These are phyloP conservation scores for Nymphalis urticae DNA, from an alignment of 2,888 invertebrate genomes.

Conservation along the genomic window DNA sequence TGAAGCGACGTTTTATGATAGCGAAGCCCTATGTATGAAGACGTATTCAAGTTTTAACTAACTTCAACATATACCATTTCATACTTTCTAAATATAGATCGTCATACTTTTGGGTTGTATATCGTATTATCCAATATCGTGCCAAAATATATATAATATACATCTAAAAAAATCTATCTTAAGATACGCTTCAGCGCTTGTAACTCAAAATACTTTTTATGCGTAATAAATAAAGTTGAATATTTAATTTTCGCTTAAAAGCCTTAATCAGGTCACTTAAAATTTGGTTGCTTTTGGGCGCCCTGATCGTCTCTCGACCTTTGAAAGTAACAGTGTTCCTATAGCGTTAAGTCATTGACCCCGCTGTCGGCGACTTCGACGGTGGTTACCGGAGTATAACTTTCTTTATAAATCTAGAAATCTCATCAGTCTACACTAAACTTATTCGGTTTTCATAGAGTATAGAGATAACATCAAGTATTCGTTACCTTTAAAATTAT, in stretches of 20 bases:
- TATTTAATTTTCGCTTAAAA: conserved; percentile 4
- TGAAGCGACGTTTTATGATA: not conserved
- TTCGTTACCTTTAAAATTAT: conserved; percentile 42
- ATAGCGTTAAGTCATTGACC: conserved; percentile 67
- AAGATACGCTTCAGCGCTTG: too few relatives aligned
- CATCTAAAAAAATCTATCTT: too few relatives aligned
- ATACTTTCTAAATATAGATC: too few relatives aligned
- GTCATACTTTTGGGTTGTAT: too few relatives aligned
- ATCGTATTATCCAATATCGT: too few relatives aligned
- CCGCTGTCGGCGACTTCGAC: conserved; percentile 53
- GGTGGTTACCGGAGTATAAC: conserved; percentile 49
- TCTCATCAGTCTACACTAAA: conserved; percentile 54
- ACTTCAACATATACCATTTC: too few relatives aligned
- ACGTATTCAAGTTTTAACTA: not conserved
- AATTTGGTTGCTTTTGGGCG: conserved; percentile 13
- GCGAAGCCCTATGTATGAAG: not conserved
- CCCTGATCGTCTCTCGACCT: conserved; percentile 61
- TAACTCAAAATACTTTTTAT: too few relatives aligned
- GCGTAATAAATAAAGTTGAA: too few relatives aligned
- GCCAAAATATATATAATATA: too few relatives aligned
- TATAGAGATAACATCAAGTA: conserved; percentile 16
- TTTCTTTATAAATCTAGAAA: conserved; percentile 64
- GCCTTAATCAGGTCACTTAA: conserved; percentile 21
- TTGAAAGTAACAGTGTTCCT: conserved; percentile 78
- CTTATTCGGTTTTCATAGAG: conserved; percentile 44